Base-by-base conservation (phyloP, 2,797 vertebrate genomes). In the Megaceryle alcyon region DNA sequence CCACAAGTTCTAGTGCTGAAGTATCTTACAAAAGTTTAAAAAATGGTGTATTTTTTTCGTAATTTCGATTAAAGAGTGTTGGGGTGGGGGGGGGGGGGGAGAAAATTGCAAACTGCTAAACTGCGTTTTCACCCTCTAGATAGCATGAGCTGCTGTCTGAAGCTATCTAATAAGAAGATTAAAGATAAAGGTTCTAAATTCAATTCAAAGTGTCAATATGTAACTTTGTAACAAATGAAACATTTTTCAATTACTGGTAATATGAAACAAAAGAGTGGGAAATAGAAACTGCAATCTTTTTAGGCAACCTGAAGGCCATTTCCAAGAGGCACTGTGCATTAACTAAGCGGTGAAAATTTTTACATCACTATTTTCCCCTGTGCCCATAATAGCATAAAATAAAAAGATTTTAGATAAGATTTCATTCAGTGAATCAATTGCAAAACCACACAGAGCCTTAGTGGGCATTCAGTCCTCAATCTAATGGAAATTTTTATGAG, bases 351-450 rank as follows among this genome's bases (percentile, higher is more conserved):
- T 66, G 95, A 93, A 92, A 89, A 91, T 94, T 97, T 97, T 97
- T 94, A 80, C 96, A 96, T 92, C 88, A 26, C 88, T 91, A 21
- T 94, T 97, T 95, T 97, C 98, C 97, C 97, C 92, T 68, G 96
- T 93, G 96, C 96, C 96, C 91, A 94, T 98, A 98, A 98, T 97
- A 96, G 97, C 98, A 97, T 98, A 97, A 98, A 98, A 98, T 98
- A 98, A 98, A 98, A 98, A 98, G 98, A 98, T 98, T 98, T 98
- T 97, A 98, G 98, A 97, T 98, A 98, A 98, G 98, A 98, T 98
- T 98, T 98, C 98, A 96, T 98, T 98, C 97, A 82, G 96, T 84
- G 97, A 98, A 98, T 98, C 98, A 98, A 98, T 98, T 97, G 97
- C 91, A 95, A 97, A 97, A 97, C 98, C 98, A 95, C 97, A 96